Conservation (phyloP, 2,888 invertebrate species). For the Acanthosepion pharaonis region DNA sequence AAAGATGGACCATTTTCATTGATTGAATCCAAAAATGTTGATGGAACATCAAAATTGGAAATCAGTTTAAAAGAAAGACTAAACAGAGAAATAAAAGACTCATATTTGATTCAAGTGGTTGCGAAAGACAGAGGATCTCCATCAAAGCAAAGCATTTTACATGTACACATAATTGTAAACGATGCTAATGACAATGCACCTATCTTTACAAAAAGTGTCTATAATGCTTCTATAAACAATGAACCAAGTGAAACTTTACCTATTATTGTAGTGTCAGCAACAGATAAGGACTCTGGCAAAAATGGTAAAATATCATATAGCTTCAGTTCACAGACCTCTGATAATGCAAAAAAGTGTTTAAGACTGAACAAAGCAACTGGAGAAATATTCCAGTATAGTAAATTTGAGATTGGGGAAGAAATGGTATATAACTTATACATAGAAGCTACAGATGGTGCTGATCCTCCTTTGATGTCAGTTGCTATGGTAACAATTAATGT, state of each 20-base stretch:
- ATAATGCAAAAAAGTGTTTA: background rate
- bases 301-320: background rate
- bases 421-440: too few species aligned
- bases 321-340: background rate
- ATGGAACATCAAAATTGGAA: background rate
- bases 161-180: background rate
- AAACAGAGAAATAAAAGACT: background rate
- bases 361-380: background rate
- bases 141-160: background rate
- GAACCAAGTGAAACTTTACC: background rate
- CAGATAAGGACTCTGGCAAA: background rate
- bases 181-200: background rate
- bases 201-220: background rate
- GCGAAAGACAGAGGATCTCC: background rate
- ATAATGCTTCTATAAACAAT: background rate
- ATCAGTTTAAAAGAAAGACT: background rate
- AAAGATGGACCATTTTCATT: slow-evolving; percentile 17
- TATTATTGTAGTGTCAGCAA: background rate
- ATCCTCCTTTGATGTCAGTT: too few species aligned
- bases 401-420: too few species aligned
- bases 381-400: too few species aligned
- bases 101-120: background rate
- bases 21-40: background rate
- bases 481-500: too few species aligned
- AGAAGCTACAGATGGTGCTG: too few species aligned